Evolutionary conservation across 2,888 invertebrate species (phyloP).

Genomic region (Sphaeridia pumilis): DNA sequence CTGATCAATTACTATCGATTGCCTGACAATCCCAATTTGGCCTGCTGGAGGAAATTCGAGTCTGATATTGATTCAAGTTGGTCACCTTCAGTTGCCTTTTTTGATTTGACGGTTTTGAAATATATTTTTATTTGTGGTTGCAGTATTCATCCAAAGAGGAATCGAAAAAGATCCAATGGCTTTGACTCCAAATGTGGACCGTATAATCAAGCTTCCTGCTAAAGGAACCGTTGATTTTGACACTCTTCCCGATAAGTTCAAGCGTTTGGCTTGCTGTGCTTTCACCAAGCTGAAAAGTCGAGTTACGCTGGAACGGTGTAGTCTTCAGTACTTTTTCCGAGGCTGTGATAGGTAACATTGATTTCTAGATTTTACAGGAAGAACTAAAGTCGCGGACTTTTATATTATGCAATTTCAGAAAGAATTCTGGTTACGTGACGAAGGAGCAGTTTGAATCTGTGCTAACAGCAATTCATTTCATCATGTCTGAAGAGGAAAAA

Average conservation of each 20-base stretch:
- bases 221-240: slow-evolving; percentile 28
- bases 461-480: slow-evolving; percentile 54
- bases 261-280: slow-evolving; percentile 32
- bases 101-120: background rate
- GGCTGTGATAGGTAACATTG: slow-evolving; percentile 36
- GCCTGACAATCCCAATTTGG: slow-evolving; percentile 54
- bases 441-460: slow-evolving; percentile 58
- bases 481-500: slow-evolving; percentile 53
- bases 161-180: slow-evolving; percentile 30
- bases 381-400: too few species aligned
- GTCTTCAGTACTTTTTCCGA: slow-evolving; percentile 34
- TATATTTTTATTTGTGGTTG: too few species aligned
- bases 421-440: slow-evolving; percentile 59
- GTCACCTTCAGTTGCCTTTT: background rate
- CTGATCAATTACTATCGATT: slow-evolving; percentile 57
- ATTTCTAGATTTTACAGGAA: too few species aligned
- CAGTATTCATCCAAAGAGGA: slow-evolving; percentile 33
- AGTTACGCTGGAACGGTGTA: slow-evolving; percentile 33
- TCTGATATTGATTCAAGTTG: slow-evolving; percentile 65
- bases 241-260: slow-evolving; percentile 25
- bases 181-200: slow-evolving; percentile 27
- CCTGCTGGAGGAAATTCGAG: slow-evolving; percentile 65
- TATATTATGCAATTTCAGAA: too few species aligned
- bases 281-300: slow-evolving; percentile 30
- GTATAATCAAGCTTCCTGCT: slow-evolving; percentile 24